These are phyloP conservation scores for Xiphorhynchus erythropygius DNA, from an alignment of 2,797 vertebrate species.

Conservation along the genomic window DNA sequence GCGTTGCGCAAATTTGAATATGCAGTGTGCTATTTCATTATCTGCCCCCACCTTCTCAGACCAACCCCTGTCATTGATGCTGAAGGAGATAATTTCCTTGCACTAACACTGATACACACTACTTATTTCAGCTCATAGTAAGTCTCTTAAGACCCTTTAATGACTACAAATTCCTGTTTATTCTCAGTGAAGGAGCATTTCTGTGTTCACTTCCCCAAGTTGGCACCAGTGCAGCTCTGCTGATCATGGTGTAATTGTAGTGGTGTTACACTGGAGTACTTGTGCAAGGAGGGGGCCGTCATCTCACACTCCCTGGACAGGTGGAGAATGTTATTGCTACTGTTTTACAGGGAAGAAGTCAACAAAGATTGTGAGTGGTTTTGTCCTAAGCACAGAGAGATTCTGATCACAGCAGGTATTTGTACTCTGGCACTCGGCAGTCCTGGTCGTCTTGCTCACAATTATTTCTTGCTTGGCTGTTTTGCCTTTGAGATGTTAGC, in stretches of 20 bases:
- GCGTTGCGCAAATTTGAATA: neutral
- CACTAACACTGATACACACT: neutral
- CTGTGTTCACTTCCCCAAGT: neutral
- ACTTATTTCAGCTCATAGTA: neutral
- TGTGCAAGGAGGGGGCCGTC: neutral
- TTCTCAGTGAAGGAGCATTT: neutral
- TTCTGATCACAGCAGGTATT: neutral
- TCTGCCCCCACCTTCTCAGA: neutral
- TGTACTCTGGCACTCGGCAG: neutral
- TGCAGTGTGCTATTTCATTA: neutral
- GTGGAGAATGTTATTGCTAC: neutral
- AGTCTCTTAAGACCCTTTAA: neutral
- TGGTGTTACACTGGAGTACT: neutral
- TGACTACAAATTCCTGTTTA: neutral
- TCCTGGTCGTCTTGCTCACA: neutral
- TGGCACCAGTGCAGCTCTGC: neutral
- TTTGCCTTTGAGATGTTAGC: conserved; percentile 21
- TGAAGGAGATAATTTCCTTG: neutral
- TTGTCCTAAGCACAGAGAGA: neutral
- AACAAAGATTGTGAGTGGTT: neutral
- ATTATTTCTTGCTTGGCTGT: neutral
- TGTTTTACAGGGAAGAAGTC: neutral
- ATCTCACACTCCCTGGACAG: neutral
- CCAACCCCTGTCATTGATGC: neutral
- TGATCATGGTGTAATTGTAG: neutral